Evolutionary conservation across 2,888 invertebrate genomes (phyloP), one percentile per base, ranked within the genome.

Genomic region (Limulus polyphemus): DNA sequence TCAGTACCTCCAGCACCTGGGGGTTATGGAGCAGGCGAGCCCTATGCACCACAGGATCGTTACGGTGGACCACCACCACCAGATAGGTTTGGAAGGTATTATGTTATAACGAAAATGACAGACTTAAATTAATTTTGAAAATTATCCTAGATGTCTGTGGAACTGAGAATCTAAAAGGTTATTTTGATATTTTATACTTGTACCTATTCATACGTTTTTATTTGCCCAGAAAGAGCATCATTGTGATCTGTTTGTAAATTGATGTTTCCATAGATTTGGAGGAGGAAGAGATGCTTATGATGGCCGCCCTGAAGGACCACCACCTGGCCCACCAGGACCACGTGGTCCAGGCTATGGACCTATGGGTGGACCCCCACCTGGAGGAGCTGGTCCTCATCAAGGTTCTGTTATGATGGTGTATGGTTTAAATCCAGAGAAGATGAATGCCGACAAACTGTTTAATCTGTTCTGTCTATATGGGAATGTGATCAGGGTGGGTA

Each of bases 391-490:
- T 7, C 67, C 67, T 1, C 84, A 83, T 73, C 86, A 90, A 74
- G 90, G 90, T 58, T 87, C 90, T 58, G 97, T 98, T 66, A 87
- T 97, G 82, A 97, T 98, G 97, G 93, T 98, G 62, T 98, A 99
- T 79, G 97, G 97, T 3, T 82, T 99, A 68, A 91, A 94, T 76
- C 87, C 88, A 61, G 86, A 90, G 72, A 90, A 90, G 73, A 89
- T 94, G 76, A 99, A 97, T 79, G 90, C 93, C 68, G 95, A 97
- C 75, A 85, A 88, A 74, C 83, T 99, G 66, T 99, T 99, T 84
- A 99, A 99, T 80, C 81, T 99, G 73, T 91, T 99, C 81, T 99
- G 99, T 79, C 84, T 98, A 68, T 99, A 98, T 78, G 99, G 99
- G 72, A 99, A 99, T 77, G 95, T 98, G 69, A 88, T 92, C 72